These are phyloP conservation scores for Gallinago stenura DNA, from an alignment of 2,797 vertebrate species.

Conservation along the genomic window DNA sequence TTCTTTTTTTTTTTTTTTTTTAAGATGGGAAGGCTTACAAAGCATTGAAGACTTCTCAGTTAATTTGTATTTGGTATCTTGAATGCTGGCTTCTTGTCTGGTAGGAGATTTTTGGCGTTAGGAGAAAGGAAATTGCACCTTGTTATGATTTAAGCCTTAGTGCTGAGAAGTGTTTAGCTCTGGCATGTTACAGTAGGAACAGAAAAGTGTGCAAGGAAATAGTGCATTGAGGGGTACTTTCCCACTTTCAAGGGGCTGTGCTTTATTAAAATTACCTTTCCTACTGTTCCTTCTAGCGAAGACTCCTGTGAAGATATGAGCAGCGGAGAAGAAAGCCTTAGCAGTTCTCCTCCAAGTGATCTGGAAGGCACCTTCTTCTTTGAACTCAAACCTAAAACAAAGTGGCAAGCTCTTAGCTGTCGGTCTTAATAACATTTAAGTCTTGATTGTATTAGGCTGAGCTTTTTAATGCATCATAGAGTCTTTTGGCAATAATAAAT, in stretches of 20 bases:
- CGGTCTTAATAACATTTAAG: conserved; percentile 61
- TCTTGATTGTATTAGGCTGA: conserved; percentile 29
- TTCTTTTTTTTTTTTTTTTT: not conserved
- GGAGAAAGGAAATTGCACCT: not conserved
- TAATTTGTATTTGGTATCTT: not conserved
- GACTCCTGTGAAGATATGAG: conserved; percentile 95
- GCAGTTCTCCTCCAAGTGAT: conserved; percentile 88
- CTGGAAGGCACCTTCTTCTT: conserved; percentile 89
- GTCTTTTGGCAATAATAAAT: conserved; percentile 77
- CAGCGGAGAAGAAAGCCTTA: conserved; percentile 92
- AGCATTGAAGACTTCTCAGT: not conserved
- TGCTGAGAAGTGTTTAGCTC: not conserved
- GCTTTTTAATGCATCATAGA: conserved; percentile 32
- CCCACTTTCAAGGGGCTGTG: not conserved
- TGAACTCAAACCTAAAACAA: conserved; percentile 78
- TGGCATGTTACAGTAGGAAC: not conserved
- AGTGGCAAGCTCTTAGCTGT: conserved; percentile 76
- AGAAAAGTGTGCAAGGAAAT: not conserved
- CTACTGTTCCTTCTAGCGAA: conserved; percentile 81
- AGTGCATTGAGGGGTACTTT: not conserved
- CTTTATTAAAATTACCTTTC: conserved; percentile 5
- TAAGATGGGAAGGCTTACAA: not conserved
- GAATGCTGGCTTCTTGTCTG: not conserved
- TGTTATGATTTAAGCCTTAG: not conserved
- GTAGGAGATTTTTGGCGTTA: not conserved